Evolutionary conservation across 2,113 vertebrate genomes (phyloP).

Genomic region (Hippocampus comes): DNA sequence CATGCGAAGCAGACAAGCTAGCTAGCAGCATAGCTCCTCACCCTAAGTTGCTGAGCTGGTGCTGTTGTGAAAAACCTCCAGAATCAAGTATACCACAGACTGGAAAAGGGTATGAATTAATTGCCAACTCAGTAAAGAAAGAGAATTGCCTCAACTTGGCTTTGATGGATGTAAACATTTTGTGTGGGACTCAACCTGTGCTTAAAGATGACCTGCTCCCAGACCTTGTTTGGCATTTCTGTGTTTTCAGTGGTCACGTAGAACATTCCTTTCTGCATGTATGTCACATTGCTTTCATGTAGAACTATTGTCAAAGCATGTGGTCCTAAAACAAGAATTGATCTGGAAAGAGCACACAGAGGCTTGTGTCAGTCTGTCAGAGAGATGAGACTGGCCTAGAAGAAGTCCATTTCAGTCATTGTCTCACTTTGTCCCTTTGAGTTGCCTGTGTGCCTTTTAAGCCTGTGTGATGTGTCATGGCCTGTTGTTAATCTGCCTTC

Average conservation of each 20-base stretch:
- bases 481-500: background rate
- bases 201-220: background rate
- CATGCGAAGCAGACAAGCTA: slow-evolving; percentile 41
- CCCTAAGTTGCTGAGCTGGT: slow-evolving; percentile 28
- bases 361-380: background rate
- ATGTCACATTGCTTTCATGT: slow-evolving; percentile 1
- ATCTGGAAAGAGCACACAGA: background rate
- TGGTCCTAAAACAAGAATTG: background rate
- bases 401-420: background rate
- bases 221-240: background rate
- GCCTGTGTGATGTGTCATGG: background rate
- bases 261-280: background rate
- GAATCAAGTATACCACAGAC: background rate
- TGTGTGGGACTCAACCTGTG: background rate
- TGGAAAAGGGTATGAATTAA: background rate
- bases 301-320: background rate
- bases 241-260: background rate
- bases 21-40: slow-evolving; percentile 24
- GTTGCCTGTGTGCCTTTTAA: background rate
- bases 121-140: background rate
- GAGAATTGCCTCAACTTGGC: background rate
- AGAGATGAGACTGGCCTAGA: background rate
- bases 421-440: background rate
- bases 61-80: background rate
- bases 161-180: background rate